phyloP scores from a whole-genome alignment of 2,888 invertebrate species.

The Asteroscopus sphinx region DNA sequence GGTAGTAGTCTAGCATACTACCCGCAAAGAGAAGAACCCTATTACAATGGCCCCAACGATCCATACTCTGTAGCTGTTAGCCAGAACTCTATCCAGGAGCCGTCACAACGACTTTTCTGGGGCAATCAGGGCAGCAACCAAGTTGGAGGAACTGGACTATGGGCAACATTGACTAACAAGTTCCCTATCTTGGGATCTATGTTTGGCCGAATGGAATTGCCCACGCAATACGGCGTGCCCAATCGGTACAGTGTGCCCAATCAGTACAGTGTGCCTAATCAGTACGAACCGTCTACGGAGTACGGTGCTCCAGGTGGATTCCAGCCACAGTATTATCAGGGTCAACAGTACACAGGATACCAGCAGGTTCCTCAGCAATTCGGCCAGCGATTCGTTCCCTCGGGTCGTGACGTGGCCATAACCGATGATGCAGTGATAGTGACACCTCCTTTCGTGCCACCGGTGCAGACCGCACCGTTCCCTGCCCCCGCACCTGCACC shows the following conservation, averaged over 20 bases:
- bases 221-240: constrained; percentile 73
- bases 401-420: constrained; percentile 78
- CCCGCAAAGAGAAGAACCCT: constrained; percentile 77
- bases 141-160: constrained; percentile 83
- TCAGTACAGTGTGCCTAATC: constrained; percentile 50
- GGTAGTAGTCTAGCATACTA: constrained; percentile 80
- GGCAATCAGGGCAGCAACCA: constrained; percentile 81
- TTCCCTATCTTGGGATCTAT: constrained; percentile 82
- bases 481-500: constrained; percentile 60
- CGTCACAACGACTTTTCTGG: constrained; percentile 83
- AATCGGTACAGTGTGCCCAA: constrained; percentile 73
- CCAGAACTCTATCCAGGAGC: constrained; percentile 72
- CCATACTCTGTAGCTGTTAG: constrained; percentile 72
- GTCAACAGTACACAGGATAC: constrained; percentile 57
- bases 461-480: constrained; percentile 61
- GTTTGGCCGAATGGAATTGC: constrained; percentile 83
- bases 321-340: constrained; percentile 61
- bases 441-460: constrained; percentile 82
- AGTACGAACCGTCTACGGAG: constrained; percentile 57
- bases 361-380: constrained; percentile 64
- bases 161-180: constrained; percentile 83
- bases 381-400: constrained; percentile 67
- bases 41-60: constrained; percentile 77
- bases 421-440: constrained; percentile 86
- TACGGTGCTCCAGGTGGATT: constrained; percentile 61